Percentiles rank a stretch among this genome's conserved stretches.
phyloP scores from a whole-genome alignment of 2,113 vertebrate genomes.

The Lophius piscatorius region DNA sequence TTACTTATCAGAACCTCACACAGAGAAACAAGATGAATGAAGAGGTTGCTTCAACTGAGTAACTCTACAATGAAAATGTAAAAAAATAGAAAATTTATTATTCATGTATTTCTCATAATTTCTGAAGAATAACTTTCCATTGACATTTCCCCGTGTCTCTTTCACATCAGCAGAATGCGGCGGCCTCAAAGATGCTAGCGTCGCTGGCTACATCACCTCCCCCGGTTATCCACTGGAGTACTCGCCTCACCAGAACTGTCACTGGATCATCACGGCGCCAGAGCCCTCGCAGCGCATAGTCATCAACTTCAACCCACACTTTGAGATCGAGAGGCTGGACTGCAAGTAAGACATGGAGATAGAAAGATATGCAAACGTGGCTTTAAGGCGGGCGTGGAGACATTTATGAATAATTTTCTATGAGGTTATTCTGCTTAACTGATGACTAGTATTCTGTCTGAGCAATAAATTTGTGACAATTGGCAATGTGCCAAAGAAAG shows the following conservation, averaged over 20 bases:
- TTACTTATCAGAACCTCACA: conserved; percentile 58
- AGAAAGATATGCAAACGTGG: neutral
- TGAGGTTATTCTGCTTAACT: conserved; percentile 29
- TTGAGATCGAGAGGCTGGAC: conserved; percentile 96
- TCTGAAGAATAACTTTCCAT: neutral
- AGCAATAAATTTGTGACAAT: no score
- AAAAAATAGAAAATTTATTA: neutral
- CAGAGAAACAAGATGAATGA: conserved; percentile 29
- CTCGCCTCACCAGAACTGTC: conserved; percentile 95
- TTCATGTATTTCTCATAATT: neutral
- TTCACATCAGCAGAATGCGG: conserved; percentile 79
- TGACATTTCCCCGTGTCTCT: neutral
- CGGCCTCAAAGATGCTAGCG: conserved; percentile 88
- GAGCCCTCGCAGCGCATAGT: conserved; percentile 95
- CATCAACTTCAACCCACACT: conserved; percentile 99
- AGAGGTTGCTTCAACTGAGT: conserved; percentile 29
- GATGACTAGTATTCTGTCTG: no score
- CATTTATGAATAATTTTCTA: neutral
- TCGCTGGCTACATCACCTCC: conserved; percentile 96
- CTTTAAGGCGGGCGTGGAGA: no score
- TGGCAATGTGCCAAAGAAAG: no score
- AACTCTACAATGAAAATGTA: neutral
- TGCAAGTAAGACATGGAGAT: conserved; percentile 86
- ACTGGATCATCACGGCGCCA: conserved; percentile 92
- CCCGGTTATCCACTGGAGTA: conserved; percentile 97